Conservation (phyloP, 2,888 invertebrate genomes). For the Morpho deidamia region DNA sequence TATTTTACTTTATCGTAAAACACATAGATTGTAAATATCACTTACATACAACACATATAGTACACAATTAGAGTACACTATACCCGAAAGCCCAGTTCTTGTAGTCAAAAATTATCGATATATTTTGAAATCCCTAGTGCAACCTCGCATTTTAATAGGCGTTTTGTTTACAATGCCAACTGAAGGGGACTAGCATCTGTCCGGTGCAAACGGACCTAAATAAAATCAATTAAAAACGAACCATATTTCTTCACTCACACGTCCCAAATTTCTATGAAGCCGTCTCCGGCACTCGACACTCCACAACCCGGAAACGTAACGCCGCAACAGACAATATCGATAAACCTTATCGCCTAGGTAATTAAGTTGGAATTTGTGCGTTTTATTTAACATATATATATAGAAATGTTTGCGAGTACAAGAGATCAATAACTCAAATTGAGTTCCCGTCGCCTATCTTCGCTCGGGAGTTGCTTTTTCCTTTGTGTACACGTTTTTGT, state of each 20-base stretch:
- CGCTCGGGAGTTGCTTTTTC: constrained; percentile 34
- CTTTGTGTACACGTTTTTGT: constrained; percentile 16
- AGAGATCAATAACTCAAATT: constrained; percentile 55
- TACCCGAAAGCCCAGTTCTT: too few species aligned
- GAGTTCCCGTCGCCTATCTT: constrained; percentile 47
- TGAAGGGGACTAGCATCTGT: constrained; percentile 54
- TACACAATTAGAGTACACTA: too few species aligned
- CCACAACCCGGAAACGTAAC: constrained; percentile 6
- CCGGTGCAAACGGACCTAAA: constrained; percentile 22
- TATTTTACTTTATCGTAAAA: too few species aligned
- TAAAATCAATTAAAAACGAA: constrained; percentile 30
- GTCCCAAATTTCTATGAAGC: constrained; percentile 23
- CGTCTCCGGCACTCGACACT: constrained; percentile 9
- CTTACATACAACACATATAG: too few species aligned
- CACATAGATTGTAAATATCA: too few species aligned
- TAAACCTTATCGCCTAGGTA: constrained; percentile 9
- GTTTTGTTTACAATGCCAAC: constrained; percentile 73
- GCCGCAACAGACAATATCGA: constrained; percentile 11
- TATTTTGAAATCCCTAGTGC: constrained; percentile 37
- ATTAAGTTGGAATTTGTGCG: constrained; percentile 25
- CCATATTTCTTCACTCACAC: constrained; percentile 30
- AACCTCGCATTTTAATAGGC: constrained; percentile 68
- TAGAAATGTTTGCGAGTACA: constrained; percentile 28
- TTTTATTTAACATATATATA: constrained; percentile 12
- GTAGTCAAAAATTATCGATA: neutral